Conservation (phyloP, 2,888 invertebrate species). For the Spodoptera picta region DNA sequence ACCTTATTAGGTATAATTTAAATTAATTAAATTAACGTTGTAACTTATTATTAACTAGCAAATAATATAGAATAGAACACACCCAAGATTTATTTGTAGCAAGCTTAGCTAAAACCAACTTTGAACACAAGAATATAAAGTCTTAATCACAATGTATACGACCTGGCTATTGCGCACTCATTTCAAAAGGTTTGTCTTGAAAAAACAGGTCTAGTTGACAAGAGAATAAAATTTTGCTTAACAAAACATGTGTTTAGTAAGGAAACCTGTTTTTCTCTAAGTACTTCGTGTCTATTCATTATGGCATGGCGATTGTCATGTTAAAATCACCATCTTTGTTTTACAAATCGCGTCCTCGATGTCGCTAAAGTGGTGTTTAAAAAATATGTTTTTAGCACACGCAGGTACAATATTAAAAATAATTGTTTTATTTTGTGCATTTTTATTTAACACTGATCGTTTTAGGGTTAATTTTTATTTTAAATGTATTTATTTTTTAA, state of each 20-base stretch:
- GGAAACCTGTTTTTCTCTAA: conserved; percentile 83
- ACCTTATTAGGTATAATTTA: too few relatives aligned
- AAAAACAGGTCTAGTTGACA: conserved; percentile 41
- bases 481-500: background rate
- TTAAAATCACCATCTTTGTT: conserved; percentile 83
- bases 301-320: conserved; percentile 82
- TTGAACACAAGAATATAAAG: too few relatives aligned
- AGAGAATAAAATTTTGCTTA: conserved; percentile 64
- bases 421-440: background rate
- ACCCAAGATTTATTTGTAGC: too few relatives aligned
- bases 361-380: conserved; percentile 48
- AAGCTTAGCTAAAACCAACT: too few relatives aligned
- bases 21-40: too few relatives aligned
- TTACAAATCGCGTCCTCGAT: conserved; percentile 82
- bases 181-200: conserved; percentile 43
- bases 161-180: conserved; percentile 24
- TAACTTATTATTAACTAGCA: too few relatives aligned
- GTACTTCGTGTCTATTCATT: conserved; percentile 75
- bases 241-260: conserved; percentile 70
- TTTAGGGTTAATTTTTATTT: conserved; percentile 10
- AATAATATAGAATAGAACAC: too few relatives aligned
- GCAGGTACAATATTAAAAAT: conserved; percentile 33
- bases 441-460: conserved; percentile 8
- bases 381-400: conserved; percentile 56
- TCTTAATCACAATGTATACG: background rate